Conservation (phyloP, 2,888 invertebrate species). For the Drosophila parthenogenetica region DNA sequence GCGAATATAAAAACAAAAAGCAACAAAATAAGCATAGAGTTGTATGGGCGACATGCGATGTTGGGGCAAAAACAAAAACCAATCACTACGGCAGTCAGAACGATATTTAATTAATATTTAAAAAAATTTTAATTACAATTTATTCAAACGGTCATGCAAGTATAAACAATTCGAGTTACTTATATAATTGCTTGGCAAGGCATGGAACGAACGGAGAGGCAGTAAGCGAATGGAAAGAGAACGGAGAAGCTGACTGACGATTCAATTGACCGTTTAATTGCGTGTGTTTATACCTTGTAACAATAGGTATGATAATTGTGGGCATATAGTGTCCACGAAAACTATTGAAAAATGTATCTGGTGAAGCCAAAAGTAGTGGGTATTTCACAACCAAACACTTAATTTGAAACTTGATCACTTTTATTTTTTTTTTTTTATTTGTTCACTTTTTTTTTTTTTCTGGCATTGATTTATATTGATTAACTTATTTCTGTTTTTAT, state of each 20-base stretch:
- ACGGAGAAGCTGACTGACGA: slow-evolving; percentile 49
- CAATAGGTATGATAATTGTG: background rate
- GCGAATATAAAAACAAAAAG: slow-evolving; percentile 16
- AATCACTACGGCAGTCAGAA: slow-evolving; percentile 28
- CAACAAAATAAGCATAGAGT: slow-evolving; percentile 29
- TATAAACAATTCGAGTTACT: slow-evolving; percentile 29
- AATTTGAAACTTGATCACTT: background rate
- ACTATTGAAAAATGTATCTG: background rate
- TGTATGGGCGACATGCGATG: slow-evolving; percentile 4
- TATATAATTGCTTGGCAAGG: slow-evolving; percentile 50
- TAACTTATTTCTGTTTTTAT: slow-evolving; percentile 47
- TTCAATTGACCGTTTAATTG: slow-evolving; percentile 63
- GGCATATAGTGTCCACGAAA: background rate
- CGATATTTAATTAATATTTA: slow-evolving; percentile 48
- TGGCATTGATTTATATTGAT: slow-evolving; percentile 47
- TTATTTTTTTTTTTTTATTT: too few species aligned
- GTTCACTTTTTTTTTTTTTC: too few species aligned
- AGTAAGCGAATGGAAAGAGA: slow-evolving; percentile 40
- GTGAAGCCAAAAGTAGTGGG: slow-evolving; percentile 6
- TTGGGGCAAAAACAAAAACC: slow-evolving; percentile 11
- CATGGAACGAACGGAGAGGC: slow-evolving; percentile 13
- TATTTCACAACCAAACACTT: slow-evolving; percentile 9
- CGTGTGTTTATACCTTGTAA: slow-evolving; percentile 37
- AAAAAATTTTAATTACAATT: slow-evolving; percentile 48
- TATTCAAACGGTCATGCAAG: slow-evolving; percentile 4